Evolutionary conservation across 2,888 invertebrate genomes (phyloP), one percentile per base, ranked within the genome.

Genomic region (Aquatica leii): DNA sequence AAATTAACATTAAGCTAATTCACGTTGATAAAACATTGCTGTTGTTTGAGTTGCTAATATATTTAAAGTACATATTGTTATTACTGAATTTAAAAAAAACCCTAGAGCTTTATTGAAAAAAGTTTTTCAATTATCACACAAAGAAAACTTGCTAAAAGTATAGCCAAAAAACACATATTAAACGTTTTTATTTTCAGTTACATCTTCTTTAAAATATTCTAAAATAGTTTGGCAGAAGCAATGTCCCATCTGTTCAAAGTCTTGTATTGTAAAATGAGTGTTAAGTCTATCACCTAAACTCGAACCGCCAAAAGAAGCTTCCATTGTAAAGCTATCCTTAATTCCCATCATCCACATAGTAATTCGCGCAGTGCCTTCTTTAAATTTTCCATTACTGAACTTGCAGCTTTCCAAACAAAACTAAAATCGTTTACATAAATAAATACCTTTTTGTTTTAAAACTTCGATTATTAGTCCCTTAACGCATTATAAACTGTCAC

Each of bases 301-400:
- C 1, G 96, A 93, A 8, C 97, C 97, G 53, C 94, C 95, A 80
- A 97, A 94, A 0, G 97, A 96, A 6, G 97, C 95, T 83, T 97
- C 97, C 87, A 97, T 89, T 2, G 97, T 97, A 79, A 94, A 97
- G 80, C 96, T 97, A 76, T 97, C 95, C 61, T 92, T 90, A 48
- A 97, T 93, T 18, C 97, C 97, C 86, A 97, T 88, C 86, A 95
- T 92, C 96, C 96, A 97, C 75, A 96, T 92, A 0, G 97, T 96
- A 8, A 97, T 93, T 62, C 97, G 85, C 4, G 96, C 97, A 0
- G 97, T 97, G 2, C 97, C 97, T 83, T 97, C 97, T 83, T 97
- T 97, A 74, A 92, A 92, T 69, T 94, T 90, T 81, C 96, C 95
- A 71, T 97, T 90, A 77, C 94, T 90, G 81, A 97, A 97, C 83